These are phyloP conservation scores for Nesoenas mayeri DNA, from an alignment of 2,113 vertebrate genomes.

Conservation along the genomic window DNA sequence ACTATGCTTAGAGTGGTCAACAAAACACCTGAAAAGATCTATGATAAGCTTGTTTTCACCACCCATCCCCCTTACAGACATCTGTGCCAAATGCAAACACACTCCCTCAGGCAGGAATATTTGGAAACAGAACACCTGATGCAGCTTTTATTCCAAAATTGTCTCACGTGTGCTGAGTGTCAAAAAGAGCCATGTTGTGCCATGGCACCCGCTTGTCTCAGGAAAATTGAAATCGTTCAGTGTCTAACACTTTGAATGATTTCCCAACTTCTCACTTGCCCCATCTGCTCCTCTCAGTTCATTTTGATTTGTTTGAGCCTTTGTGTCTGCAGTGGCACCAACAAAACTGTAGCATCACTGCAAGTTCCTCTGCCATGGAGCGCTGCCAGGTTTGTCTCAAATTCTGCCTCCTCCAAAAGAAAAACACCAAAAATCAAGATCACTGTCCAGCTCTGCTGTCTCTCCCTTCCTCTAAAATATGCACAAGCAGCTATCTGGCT, in stretches of 20 bases:
- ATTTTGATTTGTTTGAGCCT: slow-evolving; percentile 58
- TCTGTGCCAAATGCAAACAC: slow-evolving; percentile 8
- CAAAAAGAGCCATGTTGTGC: slow-evolving; percentile 25
- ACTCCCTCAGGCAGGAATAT: slow-evolving; percentile 22
- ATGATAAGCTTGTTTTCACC: not conserved
- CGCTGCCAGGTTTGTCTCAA: not conserved
- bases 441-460: not conserved
- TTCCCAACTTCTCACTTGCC: slow-evolving; percentile 64
- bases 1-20: not conserved
- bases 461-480: not conserved
- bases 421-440: not conserved
- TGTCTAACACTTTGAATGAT: slow-evolving; percentile 58
- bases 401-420: not conserved
- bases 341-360: slow-evolving; percentile 62
- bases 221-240: slow-evolving; percentile 17
- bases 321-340: slow-evolving; percentile 56
- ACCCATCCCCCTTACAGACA: not conserved
- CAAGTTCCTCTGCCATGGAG: slow-evolving; percentile 39
- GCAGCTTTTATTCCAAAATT: not conserved
- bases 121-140: slow-evolving; percentile 34
- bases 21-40: not conserved
- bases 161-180: slow-evolving; percentile 24
- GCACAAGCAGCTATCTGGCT: not conserved
- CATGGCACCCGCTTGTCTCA: slow-evolving; percentile 12
- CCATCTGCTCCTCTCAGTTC: slow-evolving; percentile 65